These are phyloP conservation scores for Drosophila formosana DNA, from an alignment of 2,888 invertebrate genomes.

Conservation along the genomic window DNA sequence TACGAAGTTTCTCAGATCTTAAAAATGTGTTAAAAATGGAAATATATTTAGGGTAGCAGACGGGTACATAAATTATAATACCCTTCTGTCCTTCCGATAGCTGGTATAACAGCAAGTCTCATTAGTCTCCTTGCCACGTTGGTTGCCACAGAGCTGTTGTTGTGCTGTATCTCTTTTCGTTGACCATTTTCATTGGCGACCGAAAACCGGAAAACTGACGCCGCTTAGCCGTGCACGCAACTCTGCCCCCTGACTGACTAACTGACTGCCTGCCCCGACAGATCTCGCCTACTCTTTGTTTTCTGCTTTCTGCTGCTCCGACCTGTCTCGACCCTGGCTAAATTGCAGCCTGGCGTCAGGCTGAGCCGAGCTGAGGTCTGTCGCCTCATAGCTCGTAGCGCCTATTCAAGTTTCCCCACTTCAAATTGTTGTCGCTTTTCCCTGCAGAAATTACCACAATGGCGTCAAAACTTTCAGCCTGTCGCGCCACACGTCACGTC, in stretches of 20 bases:
- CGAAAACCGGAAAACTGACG: constrained; percentile 53
- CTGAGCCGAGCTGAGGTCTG: background rate
- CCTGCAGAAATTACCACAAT: constrained; percentile 56
- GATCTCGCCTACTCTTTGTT: background rate
- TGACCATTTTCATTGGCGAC: constrained; percentile 21
- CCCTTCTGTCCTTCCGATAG: background rate
- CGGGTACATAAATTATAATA: background rate
- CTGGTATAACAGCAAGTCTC: constrained; percentile 15
- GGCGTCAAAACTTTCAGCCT: constrained; percentile 60
- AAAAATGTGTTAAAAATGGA: too few species aligned
- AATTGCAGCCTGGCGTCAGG: constrained; percentile 44
- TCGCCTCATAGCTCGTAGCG: background rate
- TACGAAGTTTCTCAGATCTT: too few species aligned
- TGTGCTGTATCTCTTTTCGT: constrained; percentile 11
- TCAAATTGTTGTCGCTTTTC: constrained; percentile 46
- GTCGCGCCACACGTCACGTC: constrained; percentile 60
- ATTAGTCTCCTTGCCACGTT: constrained; percentile 46
- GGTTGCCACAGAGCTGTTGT: background rate
- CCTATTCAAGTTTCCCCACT: constrained; percentile 28
- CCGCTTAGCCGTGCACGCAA: constrained; percentile 46
- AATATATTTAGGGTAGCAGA: too few species aligned
- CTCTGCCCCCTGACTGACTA: background rate
- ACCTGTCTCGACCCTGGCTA: background rate
- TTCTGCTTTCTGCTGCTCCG: background rate
- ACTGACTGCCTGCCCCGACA: background rate